Evolutionary conservation across 2,888 invertebrate genomes (phyloP), one percentile per base, ranked within the genome.

Genomic region (Abscondita cerata): DNA sequence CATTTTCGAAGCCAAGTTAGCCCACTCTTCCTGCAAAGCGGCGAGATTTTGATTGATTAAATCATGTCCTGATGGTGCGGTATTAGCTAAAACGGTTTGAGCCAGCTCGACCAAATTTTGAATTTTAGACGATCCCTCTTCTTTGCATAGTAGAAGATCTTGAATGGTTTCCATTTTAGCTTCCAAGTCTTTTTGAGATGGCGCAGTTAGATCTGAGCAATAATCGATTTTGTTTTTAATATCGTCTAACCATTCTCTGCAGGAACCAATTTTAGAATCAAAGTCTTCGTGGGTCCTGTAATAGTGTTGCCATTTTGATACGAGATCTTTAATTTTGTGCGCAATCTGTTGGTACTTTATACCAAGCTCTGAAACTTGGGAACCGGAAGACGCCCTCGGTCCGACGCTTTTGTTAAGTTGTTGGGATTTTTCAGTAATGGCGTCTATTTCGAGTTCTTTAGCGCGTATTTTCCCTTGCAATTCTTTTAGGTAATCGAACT

Each of bases 251-350:
- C 95, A 96, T 62, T 89, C 87, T 2, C 87, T 86, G 64, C 92
- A 93, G 73, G 93, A 92, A 0, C 89, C 86, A 0, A 93, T 83
- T 73, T 90, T 89, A 65, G 88, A 89, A 53, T 94, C 89, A 73
- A 95, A 95, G 73, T 95, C 93, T 82, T 94, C 92, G 76, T 96
- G 95, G 20, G 89, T 89, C 44, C 87, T 87, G 0, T 94, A 95
- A 77, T 95, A 96, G 67, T 93, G 92, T 73, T 95, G 94, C 97
- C 97, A 97, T 70, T 93, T 91, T 52, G 88, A 87, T 19, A 93
- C 92, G 18, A 96, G 81, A 74, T 97, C 96, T 82, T 96, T 97
- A 0, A 96, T 92, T 79, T 94, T 93, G 71, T 91, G 91, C 54
- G 92, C 91, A 34, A 97, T 85, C 71, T 93, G 92, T 77, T 96